Base-by-base conservation (phyloP, 1,140 invertebrate species). In the Solen grandis region DNA sequence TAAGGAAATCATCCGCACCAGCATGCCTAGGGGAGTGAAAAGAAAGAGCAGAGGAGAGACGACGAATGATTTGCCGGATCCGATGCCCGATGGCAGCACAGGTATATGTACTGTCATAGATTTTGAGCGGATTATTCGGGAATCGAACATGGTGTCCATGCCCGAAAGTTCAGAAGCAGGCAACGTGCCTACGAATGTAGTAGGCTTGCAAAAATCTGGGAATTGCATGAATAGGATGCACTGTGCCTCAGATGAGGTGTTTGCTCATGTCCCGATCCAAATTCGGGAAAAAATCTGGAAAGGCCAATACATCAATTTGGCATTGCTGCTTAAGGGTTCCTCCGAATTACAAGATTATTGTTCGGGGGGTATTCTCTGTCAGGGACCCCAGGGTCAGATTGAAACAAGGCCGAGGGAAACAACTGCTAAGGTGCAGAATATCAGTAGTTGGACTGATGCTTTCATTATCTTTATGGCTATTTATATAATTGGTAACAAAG, bases 401-500 rank as follows among this genome's bases (percentile, higher is more conserved):
- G 72, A 70, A 5, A 31, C 76, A 8, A 50, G 35, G 35, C 70
- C 55, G 2, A 41, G 22, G n/a, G 38, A 68, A 22, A 0, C 59
- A 13, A 84, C 50, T 19, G 76, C 76, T 33, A 69, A 46, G 22
- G 60, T 81, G 1, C 14, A 31, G 13, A 70, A 41, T 19, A 84
- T 80, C 19, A 72, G 75, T 63, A 60, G 65, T 72, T 84, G 55
- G 66, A 75, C 72, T 3, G 73, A 81, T 16, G 82, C 77, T 5
- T 81, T 81, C 52, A 16, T 81, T 1, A 66, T 80, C 19, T 84
- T 14, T 54, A 60, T 63, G 55, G 27, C 33, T 46, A 41, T 63
- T 55, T 77, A 69, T 29, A 27, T 82, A 27, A 14, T 16, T 8
- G 57, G n/a, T 22, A 46, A 41, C 50, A 19, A 57, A 55, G 65